Evolutionary conservation across 2,888 invertebrate species (phyloP).

Genomic region (Drosophila nr. perissopoda): DNA sequence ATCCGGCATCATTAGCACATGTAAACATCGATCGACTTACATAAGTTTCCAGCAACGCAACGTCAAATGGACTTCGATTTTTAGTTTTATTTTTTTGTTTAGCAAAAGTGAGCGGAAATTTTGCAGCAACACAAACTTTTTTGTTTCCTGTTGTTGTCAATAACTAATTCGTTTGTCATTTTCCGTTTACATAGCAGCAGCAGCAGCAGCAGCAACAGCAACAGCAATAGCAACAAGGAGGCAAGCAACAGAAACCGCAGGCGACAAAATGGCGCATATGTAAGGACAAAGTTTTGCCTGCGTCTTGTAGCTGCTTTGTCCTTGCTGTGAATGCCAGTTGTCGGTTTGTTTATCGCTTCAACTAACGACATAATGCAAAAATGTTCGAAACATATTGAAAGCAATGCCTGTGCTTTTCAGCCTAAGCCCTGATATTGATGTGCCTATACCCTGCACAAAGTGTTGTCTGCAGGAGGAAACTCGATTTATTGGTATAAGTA

Average conservation of each 20-base stretch:
- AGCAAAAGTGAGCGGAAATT: slow-evolving; percentile 72
- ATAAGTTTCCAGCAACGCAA: slow-evolving; percentile 18
- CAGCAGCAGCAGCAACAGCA: neutral
- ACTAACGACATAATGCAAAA: slow-evolving; percentile 71
- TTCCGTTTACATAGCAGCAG: slow-evolving; percentile 71
- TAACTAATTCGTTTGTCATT: slow-evolving; percentile 81
- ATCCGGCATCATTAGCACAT: slow-evolving; percentile 62
- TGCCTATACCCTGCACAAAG: neutral
- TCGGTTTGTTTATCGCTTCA: slow-evolving; percentile 70
- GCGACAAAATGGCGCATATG: slow-evolving; percentile 69
- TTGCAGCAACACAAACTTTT: slow-evolving; percentile 66
- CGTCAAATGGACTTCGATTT: slow-evolving; percentile 53
- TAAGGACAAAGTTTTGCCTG: slow-evolving; percentile 74
- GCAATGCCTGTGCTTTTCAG: slow-evolving; percentile 19
- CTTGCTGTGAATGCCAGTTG: slow-evolving; percentile 52
- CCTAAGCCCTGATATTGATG: neutral
- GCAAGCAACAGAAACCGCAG: slow-evolving; percentile 30
- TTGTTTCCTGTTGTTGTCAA: slow-evolving; percentile 78
- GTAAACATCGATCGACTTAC: slow-evolving; percentile 30
- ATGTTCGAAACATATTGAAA: slow-evolving; percentile 74
- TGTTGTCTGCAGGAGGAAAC: neutral
- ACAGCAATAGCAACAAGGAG: slow-evolving; percentile 18
- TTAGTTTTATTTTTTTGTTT: slow-evolving; percentile 22
- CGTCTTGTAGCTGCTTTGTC: slow-evolving; percentile 60
- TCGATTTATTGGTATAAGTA: neutral